These are phyloP conservation scores for Sebastes diploproa DNA, from an alignment of 2,797 vertebrate species.

Conservation along the genomic window DNA sequence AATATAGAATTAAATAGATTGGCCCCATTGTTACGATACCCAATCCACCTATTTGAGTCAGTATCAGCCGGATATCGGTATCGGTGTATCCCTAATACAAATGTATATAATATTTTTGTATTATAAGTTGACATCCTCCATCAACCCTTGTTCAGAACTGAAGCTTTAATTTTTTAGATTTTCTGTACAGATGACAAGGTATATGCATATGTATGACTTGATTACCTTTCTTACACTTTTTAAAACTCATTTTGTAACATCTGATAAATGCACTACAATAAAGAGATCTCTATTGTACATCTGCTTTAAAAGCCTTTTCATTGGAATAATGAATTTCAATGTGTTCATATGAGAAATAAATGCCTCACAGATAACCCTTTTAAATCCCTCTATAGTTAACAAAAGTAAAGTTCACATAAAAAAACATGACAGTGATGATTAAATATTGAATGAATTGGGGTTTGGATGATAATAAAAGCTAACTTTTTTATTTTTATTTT, in stretches of 20 bases:
- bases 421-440: not conserved
- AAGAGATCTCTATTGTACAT: conserved; percentile 84
- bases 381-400: not conserved
- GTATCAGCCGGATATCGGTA: too few relatives aligned
- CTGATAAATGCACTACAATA: conserved; percentile 87
- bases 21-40: too few relatives aligned
- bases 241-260: conserved; percentile 81
- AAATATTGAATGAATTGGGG: not conserved
- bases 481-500: not conserved
- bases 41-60: too few relatives aligned
- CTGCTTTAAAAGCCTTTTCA: not conserved
- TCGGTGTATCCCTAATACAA: conserved; percentile 45
- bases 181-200: conserved; percentile 75
- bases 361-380: not conserved
- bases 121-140: conserved; percentile 65
- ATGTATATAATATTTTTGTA: conserved; percentile 58
- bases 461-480: not conserved
- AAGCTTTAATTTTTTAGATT: conserved; percentile 81
- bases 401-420: not conserved
- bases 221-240: conserved; percentile 63
- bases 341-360: not conserved
- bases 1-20: too few relatives aligned
- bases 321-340: not conserved
- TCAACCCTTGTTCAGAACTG: conserved; percentile 70
- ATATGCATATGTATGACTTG: conserved; percentile 52